Conservation (phyloP, 2,113 vertebrate species). For the Pao palembangensis region DNA sequence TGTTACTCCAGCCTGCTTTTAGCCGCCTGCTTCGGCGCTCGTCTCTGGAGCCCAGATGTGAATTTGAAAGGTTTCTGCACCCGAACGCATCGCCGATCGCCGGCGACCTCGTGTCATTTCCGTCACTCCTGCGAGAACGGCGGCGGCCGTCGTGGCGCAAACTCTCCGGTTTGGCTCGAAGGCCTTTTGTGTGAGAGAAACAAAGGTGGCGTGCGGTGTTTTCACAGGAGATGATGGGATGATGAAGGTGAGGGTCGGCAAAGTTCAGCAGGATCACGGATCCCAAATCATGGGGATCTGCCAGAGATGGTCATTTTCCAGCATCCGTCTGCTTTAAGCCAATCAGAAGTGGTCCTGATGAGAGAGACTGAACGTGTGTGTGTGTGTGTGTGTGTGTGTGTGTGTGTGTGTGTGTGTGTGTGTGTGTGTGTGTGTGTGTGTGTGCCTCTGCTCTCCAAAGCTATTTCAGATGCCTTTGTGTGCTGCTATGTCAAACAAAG, state of each 20-base stretch:
- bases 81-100: too few relatives aligned
- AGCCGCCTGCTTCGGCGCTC: too few relatives aligned
- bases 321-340: constrained; percentile 29
- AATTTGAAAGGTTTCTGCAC: too few relatives aligned
- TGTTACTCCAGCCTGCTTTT: background rate
- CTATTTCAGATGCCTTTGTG: constrained; percentile 54
- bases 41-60: too few relatives aligned
- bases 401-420: background rate
- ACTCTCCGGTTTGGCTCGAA: constrained; percentile 7
- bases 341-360: constrained; percentile 69
- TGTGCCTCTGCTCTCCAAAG: constrained; percentile 13
- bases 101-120: too few relatives aligned
- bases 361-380: constrained; percentile 15
- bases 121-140: too few relatives aligned
- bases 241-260: background rate
- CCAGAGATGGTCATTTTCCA: background rate
- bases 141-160: background rate
- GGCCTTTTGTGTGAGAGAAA: constrained; percentile 34
- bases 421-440: background rate
- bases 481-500: constrained; percentile 69
- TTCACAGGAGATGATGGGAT: background rate
- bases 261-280: background rate
- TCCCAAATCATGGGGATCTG: too few relatives aligned
- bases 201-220: constrained; percentile 21
- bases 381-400: background rate